Percentiles rank a stretch among this genome's conserved stretches.
Conservation (phyloP, 2,888 invertebrate species). For the Eristalinus aeneus region DNA sequence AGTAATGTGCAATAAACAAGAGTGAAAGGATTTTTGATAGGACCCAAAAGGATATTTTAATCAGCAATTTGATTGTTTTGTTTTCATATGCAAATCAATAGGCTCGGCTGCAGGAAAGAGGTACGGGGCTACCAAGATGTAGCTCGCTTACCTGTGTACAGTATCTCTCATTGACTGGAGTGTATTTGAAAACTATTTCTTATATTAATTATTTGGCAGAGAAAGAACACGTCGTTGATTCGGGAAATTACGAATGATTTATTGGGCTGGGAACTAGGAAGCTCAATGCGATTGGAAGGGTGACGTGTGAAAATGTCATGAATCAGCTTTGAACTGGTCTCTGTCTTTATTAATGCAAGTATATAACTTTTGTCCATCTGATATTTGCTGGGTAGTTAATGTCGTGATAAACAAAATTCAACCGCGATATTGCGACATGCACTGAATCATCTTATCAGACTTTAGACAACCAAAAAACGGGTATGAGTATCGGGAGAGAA, state of each 20-base stretch:
- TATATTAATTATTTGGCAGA: conserved; percentile 45
- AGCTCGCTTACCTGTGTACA: conserved; percentile 16
- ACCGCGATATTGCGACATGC: conserved; percentile 2
- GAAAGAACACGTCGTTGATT: conserved; percentile 16
- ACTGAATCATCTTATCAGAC: conserved; percentile 23
- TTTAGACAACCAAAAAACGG: background rate
- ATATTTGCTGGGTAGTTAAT: conserved; percentile 10
- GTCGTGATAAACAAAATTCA: conserved; percentile 19
- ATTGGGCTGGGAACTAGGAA: conserved; percentile 62
- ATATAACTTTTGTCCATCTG: background rate
- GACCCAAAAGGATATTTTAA: conserved; percentile 61
- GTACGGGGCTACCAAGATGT: background rate
- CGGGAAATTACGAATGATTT: conserved; percentile 49
- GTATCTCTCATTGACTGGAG: conserved; percentile 11
- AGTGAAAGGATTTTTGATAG: conserved; percentile 45
- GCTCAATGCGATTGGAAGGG: background rate
- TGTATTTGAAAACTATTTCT: conserved; percentile 40
- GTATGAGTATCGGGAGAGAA: background rate
- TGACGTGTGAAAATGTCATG: conserved; percentile 9
- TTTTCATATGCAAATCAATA: conserved; percentile 68
- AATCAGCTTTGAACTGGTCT: background rate
- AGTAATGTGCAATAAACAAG: conserved; percentile 60
- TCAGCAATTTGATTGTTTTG: conserved; percentile 67
- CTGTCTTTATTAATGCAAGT: background rate
- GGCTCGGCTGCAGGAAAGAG: background rate